Conservation (phyloP, 2,888 invertebrate species). For the Gymnosoma rotundatum region DNA sequence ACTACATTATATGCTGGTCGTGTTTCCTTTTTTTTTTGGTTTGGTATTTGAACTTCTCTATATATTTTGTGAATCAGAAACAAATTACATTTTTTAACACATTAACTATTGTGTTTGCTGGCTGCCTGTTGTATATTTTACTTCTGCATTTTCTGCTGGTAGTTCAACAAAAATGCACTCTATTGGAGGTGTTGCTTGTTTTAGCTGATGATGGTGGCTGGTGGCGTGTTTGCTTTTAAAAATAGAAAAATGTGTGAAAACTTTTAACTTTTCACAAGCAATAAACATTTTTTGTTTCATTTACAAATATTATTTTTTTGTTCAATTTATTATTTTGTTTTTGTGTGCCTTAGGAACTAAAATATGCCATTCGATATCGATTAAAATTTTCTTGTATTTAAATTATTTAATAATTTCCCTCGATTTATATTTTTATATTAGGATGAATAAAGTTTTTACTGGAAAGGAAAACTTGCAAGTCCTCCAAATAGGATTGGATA, state of each 20-base stretch:
- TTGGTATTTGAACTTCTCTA: background rate
- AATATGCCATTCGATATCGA: too few relatives aligned
- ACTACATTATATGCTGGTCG: constrained; percentile 13
- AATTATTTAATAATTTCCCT: too few relatives aligned
- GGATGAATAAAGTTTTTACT: too few relatives aligned
- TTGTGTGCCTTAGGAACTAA: too few relatives aligned
- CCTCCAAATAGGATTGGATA: too few relatives aligned
- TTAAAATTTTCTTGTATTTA: too few relatives aligned
- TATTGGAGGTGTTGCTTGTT: constrained; percentile 34
- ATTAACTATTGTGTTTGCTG: constrained; percentile 26
- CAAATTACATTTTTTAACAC: constrained; percentile 53
- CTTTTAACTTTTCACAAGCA: constrained; percentile 19
- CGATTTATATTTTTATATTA: too few relatives aligned
- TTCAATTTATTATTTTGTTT: too few relatives aligned
- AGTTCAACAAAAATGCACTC: constrained; percentile 24
- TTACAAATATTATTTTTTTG: too few relatives aligned
- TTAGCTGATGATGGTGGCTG: constrained; percentile 17
- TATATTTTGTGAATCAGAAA: constrained; percentile 26
- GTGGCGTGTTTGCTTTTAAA: constrained; percentile 24
- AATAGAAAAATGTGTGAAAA: constrained; percentile 44
- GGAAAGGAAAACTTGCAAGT: too few relatives aligned
- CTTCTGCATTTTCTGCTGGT: constrained; percentile 47
- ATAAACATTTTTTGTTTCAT: constrained; percentile 17
- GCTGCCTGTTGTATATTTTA: constrained; percentile 4
- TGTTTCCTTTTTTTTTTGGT: background rate